Evolutionary conservation across 2,113 vertebrate species (phyloP), one percentile per base, ranked within the genome.

Genomic region (Limnothrissa miodon): DNA sequence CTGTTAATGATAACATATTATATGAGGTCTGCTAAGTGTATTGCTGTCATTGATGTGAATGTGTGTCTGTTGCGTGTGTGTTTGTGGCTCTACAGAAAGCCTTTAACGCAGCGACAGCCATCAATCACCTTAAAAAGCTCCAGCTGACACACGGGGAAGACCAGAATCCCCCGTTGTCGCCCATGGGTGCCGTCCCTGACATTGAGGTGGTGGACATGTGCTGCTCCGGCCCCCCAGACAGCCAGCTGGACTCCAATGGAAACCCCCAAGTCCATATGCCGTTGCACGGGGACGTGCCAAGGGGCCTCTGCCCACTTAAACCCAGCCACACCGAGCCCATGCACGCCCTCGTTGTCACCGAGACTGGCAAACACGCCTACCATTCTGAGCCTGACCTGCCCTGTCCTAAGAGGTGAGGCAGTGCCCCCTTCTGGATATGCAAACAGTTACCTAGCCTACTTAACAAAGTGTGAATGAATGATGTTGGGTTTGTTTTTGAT

Each of bases 41-140:
- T 42, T 42, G 42, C 42, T 42, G 42, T 42, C 6, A 6, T 42
- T 42, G 42, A 42, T 42, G 42, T 42, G 42, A 4, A 6, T 42
- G 42, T 45, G 39, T 81, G 33, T 84, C 39, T 83, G 2, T 87
- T 83, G 2, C 87, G 10, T 91, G 45, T 56, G 6, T 56, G 6
- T 86, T 33, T 88, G 79, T 83, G 56, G 59, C 7, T 70, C 87
- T 88, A 62, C 89, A 99, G 97, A 95, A 95, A 96, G 97, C 96
- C 88, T 96, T 97, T 91, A 97, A 97, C 0, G 95, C 94, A 0
- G 93, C 96, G 0, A 90, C 95, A 0, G 95, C 94, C 0, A 93
- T 98, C 44, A 92, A 95, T 78, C 97, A 97, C 91, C 97, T 99
- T 96, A 95, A 87, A 90, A 98, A 97, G 85, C 91, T 97, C 0